phyloP scores from a whole-genome alignment of 2,888 invertebrate species.

The Drosophila rubida region DNA sequence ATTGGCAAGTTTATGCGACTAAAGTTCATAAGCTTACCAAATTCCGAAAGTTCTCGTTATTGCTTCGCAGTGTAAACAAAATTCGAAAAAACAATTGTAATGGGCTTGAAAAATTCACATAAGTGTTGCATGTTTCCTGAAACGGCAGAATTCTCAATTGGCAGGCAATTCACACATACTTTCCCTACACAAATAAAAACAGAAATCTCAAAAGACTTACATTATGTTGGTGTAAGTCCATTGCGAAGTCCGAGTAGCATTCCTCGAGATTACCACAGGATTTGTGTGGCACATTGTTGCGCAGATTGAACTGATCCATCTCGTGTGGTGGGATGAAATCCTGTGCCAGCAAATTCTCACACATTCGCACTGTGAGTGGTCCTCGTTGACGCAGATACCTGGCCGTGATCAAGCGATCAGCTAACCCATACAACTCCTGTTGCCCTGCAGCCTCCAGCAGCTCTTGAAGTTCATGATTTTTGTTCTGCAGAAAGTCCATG shows the following conservation, averaged over 20 bases:
- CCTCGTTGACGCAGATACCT: slow-evolving; percentile 92
- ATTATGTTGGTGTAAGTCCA: slow-evolving; percentile 93
- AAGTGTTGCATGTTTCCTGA: too few species aligned
- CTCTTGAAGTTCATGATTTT: slow-evolving; percentile 85
- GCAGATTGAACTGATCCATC: slow-evolving; percentile 92
- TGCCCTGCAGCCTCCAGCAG: slow-evolving; percentile 89
- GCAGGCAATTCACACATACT: too few species aligned
- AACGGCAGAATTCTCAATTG: too few species aligned
- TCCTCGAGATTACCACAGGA: slow-evolving; percentile 89
- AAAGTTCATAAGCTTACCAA: too few species aligned
- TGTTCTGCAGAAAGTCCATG: slow-evolving; percentile 70
- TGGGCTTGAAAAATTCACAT: too few species aligned
- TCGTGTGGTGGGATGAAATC: too few species aligned
- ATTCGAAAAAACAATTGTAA: too few species aligned
- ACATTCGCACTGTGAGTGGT: slow-evolving; percentile 90
- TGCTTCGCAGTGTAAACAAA: too few species aligned
- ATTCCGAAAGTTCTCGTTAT: too few species aligned
- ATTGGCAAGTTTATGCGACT: too few species aligned
- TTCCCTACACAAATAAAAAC: too few species aligned
- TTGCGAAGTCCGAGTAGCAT: slow-evolving; percentile 89
- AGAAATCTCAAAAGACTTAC: slow-evolving; percentile 89
- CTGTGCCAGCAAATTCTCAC: slow-evolving; percentile 80
- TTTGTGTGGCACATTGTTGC: slow-evolving; percentile 94
- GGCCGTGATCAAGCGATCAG: slow-evolving; percentile 98
- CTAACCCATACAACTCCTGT: slow-evolving; percentile 91